Base-by-base conservation (phyloP, 2,113 vertebrate species). In the Cinclus mexicanus region DNA sequence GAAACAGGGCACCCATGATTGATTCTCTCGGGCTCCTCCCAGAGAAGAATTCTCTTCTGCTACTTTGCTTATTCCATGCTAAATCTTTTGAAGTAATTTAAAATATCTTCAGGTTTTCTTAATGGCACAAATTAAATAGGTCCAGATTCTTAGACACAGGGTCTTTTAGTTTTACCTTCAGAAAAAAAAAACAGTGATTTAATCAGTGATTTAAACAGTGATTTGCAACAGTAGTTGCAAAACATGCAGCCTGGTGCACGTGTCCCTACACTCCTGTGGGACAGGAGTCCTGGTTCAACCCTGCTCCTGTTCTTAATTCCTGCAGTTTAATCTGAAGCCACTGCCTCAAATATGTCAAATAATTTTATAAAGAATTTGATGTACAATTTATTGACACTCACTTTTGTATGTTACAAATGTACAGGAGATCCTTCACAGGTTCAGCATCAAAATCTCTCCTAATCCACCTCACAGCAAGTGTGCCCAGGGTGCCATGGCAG, bases 211-310 rank as follows among this genome's bases (percentile, higher is more conserved):
- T 37, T 37, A 37, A 37, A 8, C 37, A 21, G 17, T 19, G 18
- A 47, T 46, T 59, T 63, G 59, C 93, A 89, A 37, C 39, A 69
- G 52, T 23, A 16, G 15, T 67, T 47, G 10, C 24, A 61, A 23
- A 83, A 49, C 3, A 4, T 20, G 20, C 0, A 8, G 33, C 16
- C 24, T 1, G 2, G 21, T 6, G 24, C 10, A 2, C 16, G n/a
- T 24, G 23, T 31, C 72, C 50, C 49, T 49, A 21, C 24, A 70
- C 10, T 31, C 29, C 69, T 14, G 25, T 29, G 23, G 67, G 41
- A 37, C 1, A 52, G 67, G 14, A 16, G 35, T 14, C 25, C 50
- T 46, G 23, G 6, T 21, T 64, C 26, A 90, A 70, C 12, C 33
- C 37, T 41, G 41, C 49, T 87, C 52, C 60, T 72, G 17, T n/a